Evolutionary conservation across 2,888 invertebrate species (phyloP), one percentile per base, ranked within the genome.

Genomic region (Blastobasis adustella): DNA sequence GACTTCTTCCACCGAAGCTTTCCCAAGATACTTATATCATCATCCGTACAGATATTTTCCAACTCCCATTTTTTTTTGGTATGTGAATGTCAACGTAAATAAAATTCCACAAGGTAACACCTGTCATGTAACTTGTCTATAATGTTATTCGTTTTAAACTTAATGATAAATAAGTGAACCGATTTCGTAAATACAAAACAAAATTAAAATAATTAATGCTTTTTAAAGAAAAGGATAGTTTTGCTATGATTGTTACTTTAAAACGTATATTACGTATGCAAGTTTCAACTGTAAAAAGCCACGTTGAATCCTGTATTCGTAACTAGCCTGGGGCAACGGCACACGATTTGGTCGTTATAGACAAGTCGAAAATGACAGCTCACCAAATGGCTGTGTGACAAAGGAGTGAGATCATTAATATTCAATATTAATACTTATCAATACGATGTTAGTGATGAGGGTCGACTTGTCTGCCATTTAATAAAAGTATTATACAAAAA

Each of bases 361-460:
- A 46, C 50, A 49, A 51, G 49, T 47, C 41, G 49, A 56, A 23
- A 65, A 69, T 75, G 76, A 79, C 77, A 79, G 71, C 74, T 77
- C 74, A 77, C 75, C 65, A 61, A 69, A 65, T 70, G 73, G 69
- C 70, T 67, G 76, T 82, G 84, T 82, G 84, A 87, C 83, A 82
- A 77, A 74, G 77, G 73, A 80, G 80, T 88, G 87, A 88, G 87
- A 88, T 88, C 87, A 87, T 79, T 77, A 76, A 76, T 77, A 82
- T 79, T 83, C 80, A 81, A 79, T 76, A 83, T 84, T 82, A 87
- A 87, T 86, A 84, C 86, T 85, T 82, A 82, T 79, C 73, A 79
- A 80, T 79, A 82, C 70, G 71, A 79, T 73, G 72, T 78, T 79
- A 78, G 74, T 79, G 69, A 66, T 23, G 23, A 23, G 23, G 23